Percentiles rank a stretch among this genome's conserved stretches.
Conservation (phyloP, 2,113 vertebrate species). For the Balaeniceps rex region DNA sequence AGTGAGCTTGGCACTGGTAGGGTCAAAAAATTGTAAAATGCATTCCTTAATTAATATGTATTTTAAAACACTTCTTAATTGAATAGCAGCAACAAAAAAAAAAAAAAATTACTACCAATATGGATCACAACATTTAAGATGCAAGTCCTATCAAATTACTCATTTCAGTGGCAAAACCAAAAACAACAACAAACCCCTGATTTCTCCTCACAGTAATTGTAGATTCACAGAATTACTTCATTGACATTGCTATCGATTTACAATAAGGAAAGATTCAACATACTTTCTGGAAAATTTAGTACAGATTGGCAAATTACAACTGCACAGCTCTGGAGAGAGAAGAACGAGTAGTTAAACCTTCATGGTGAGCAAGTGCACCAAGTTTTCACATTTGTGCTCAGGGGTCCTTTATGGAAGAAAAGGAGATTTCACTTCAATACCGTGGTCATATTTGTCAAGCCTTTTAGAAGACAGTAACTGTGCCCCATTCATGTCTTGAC, state of each 20-base stretch:
- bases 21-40: neutral
- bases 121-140: neutral
- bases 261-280: neutral
- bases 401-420: neutral
- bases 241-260: neutral
- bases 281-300: neutral
- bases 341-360: neutral
- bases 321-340: neutral
- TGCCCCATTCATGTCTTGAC: neutral
- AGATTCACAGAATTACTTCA: neutral
- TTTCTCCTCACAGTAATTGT: neutral
- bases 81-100: neutral
- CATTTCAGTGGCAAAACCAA: neutral
- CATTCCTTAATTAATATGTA: neutral
- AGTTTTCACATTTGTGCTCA: neutral
- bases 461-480: neutral
- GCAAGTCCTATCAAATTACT: neutral
- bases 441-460: neutral
- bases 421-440: neutral
- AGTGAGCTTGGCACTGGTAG: neutral
- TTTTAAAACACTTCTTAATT: neutral
- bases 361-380: neutral
- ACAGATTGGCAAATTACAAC: neutral
- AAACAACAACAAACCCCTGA: neutral
- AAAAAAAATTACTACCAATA: neutral